Conservation (phyloP, 2,888 invertebrate species). For the Mimas tiliae region DNA sequence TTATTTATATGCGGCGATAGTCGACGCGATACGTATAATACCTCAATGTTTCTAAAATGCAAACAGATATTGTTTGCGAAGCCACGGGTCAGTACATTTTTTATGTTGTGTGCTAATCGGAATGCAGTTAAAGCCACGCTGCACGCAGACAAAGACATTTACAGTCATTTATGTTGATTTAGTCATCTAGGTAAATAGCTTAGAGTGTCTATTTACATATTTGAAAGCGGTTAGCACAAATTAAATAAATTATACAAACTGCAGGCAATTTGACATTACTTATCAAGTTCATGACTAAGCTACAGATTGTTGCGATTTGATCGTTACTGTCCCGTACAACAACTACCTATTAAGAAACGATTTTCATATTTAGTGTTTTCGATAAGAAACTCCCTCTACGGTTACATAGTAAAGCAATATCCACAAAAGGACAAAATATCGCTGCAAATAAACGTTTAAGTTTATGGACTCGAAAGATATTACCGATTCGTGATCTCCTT, state of each 20-base stretch:
- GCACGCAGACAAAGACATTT: constrained; percentile 22
- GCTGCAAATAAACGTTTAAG: constrained; percentile 84
- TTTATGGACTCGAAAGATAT: constrained; percentile 85
- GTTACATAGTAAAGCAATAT: constrained; percentile 79
- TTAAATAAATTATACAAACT: constrained; percentile 18
- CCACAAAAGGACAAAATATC: constrained; percentile 83
- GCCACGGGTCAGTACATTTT: neutral
- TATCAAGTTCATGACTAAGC: constrained; percentile 23
- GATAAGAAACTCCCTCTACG: constrained; percentile 33
- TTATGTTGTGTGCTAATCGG: constrained; percentile 18
- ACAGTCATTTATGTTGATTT: constrained; percentile 12
- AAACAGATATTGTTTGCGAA: constrained; percentile 10
- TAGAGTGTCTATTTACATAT: constrained; percentile 20
- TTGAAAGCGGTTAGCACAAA: constrained; percentile 18
- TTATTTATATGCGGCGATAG: neutral
- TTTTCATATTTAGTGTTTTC: constrained; percentile 17
- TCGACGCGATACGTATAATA: neutral
- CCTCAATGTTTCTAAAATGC: constrained; percentile 13
- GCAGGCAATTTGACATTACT: constrained; percentile 24
- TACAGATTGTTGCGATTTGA: constrained; percentile 8
- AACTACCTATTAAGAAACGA: constrained; percentile 20
- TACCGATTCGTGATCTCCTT: constrained; percentile 84
- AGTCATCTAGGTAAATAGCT: constrained; percentile 18
- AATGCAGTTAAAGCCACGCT: constrained; percentile 3
- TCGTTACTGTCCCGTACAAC: neutral